phyloP scores from a whole-genome alignment of 2,888 invertebrate species.

The Nysson spinosus region DNA sequence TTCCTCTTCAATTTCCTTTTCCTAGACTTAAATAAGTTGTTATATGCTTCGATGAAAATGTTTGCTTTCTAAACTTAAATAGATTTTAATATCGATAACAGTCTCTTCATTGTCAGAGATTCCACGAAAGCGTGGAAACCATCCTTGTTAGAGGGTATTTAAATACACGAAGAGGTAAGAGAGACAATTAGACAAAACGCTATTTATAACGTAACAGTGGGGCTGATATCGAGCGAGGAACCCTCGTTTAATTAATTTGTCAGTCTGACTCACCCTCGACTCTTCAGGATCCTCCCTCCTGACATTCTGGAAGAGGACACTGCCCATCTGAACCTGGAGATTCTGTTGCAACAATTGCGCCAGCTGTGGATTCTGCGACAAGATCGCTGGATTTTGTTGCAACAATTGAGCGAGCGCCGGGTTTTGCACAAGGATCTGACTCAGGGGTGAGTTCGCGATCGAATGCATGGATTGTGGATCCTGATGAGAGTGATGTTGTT shows the following conservation, averaged over 20 bases:
- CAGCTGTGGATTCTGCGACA: constrained; percentile 73
- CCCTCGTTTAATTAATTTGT: constrained; percentile 45
- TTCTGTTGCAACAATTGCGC: constrained; percentile 75
- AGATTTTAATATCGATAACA: too few species aligned
- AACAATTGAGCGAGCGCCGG: constrained; percentile 73
- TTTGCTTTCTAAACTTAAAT: too few species aligned
- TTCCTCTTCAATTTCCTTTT: too few species aligned
- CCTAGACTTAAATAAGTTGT: too few species aligned
- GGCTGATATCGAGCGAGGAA: constrained; percentile 5
- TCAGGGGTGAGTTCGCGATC: constrained; percentile 68
- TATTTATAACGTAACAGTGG: too few species aligned
- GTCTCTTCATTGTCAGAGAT: too few species aligned
- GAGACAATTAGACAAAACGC: too few species aligned
- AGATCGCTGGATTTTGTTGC: constrained; percentile 73
- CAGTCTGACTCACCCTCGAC: constrained; percentile 67
- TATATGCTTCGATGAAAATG: too few species aligned
- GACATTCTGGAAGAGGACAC: constrained; percentile 68
- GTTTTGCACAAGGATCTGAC: constrained; percentile 73
- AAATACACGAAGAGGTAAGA: too few species aligned
- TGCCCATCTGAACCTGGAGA: constrained; percentile 74
- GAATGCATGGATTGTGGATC: constrained; percentile 55
- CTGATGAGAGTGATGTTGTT: constrained; percentile 31
- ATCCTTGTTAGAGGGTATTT: too few species aligned
- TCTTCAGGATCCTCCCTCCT: constrained; percentile 71
- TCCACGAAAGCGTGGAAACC: too few species aligned